Evolutionary conservation across 2,797 vertebrate species (phyloP).

Genomic region (Siniperca scherzeri): DNA sequence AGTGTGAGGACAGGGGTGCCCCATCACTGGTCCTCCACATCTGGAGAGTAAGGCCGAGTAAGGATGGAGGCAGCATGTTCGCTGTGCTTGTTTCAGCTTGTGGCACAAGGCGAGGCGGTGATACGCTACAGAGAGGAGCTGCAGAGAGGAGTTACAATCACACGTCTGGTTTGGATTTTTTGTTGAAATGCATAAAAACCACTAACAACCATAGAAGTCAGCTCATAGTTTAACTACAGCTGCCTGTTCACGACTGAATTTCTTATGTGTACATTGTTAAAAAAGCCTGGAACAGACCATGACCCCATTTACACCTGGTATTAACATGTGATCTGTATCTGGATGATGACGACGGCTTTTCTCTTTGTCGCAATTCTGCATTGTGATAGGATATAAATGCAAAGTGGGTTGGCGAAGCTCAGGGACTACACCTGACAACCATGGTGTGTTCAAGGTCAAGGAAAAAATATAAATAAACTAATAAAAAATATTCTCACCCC

Average conservation of each 20-base stretch:
- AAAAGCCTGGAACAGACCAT: not conserved
- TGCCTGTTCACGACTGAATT: conserved; percentile 26
- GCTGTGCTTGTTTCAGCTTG: conserved; percentile 43
- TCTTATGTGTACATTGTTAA: not conserved
- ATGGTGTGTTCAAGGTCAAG: not conserved
- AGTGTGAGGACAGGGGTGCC: conserved; percentile 28
- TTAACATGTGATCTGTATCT: not conserved
- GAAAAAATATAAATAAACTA: no score
- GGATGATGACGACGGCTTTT: not conserved
- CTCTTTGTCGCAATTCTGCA: not conserved
- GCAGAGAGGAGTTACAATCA: conserved; percentile 75
- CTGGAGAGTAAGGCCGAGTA: conserved; percentile 62
- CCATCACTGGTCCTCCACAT: conserved; percentile 26
- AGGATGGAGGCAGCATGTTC: conserved; percentile 34
- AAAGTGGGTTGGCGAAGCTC: not conserved
- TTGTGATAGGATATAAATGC: not conserved
- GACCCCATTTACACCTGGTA: conserved; percentile 22
- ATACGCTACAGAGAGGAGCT: conserved; percentile 50
- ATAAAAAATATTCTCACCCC: not conserved
- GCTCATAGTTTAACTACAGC: conserved; percentile 45
- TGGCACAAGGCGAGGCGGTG: conserved; percentile 70
- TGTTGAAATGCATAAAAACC: conserved; percentile 24
- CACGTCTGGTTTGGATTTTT: conserved; percentile 55
- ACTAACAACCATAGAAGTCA: not conserved
- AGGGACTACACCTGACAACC: no score